A percentile compares a stretch with the other conserved stretches of the same genome.
phyloP scores from a whole-genome alignment of 2,113 vertebrate genomes.

The Stegostoma tigrinum region DNA sequence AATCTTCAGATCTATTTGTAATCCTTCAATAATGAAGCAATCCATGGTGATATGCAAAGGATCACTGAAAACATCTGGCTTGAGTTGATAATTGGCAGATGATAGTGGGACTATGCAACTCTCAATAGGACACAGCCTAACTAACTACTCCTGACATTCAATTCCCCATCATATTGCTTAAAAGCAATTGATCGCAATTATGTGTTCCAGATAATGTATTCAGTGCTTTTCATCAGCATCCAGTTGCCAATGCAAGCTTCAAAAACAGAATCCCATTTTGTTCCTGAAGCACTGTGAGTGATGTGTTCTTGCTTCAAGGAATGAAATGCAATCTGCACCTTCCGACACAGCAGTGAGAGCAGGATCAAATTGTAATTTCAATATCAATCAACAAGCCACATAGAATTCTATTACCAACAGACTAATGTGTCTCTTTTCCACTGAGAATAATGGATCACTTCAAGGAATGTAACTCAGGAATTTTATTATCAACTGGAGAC shows the following conservation, averaged over 20 bases:
- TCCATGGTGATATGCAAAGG: background rate
- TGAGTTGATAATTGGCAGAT: background rate
- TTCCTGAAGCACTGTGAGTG: background rate
- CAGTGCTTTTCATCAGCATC: background rate
- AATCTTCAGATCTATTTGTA: background rate
- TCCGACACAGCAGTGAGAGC: background rate
- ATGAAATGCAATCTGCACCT: background rate
- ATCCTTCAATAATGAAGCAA: background rate
- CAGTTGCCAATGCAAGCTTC: background rate
- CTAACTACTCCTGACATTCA: background rate
- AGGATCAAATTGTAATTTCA: background rate
- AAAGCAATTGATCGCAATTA: background rate
- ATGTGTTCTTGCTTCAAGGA: background rate
- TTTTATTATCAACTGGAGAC: background rate
- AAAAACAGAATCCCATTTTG: background rate
- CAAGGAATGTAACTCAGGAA: conserved; percentile 15
- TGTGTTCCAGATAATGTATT: background rate
- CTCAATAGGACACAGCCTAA: background rate
- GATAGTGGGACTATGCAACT: background rate
- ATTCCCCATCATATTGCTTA: background rate
- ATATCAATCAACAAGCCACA: background rate
- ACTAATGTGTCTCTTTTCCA: background rate
- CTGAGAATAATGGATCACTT: background rate
- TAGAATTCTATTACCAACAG: background rate
- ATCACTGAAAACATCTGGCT: background rate